Percentiles rank a stretch among this genome's conserved stretches.
These are phyloP conservation scores for Tachyglossus aculeatus DNA, from an alignment of 2,797 vertebrate genomes.

Conservation along the genomic window DNA sequence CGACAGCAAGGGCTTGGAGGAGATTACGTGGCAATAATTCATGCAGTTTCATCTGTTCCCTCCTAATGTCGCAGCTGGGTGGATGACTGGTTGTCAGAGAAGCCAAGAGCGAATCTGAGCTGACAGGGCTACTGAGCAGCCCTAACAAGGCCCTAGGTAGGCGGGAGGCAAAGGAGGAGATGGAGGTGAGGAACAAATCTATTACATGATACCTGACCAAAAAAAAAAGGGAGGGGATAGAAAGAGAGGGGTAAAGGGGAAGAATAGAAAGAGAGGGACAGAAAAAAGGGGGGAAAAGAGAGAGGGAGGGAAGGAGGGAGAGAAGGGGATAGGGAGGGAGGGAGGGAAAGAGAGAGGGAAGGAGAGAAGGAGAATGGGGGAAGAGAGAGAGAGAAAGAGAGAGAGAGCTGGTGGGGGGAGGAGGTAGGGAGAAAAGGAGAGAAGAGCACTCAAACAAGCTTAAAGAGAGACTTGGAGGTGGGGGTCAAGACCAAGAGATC, in stretches of 20 bases:
- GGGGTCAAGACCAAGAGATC: too few relatives aligned
- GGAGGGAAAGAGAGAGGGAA: not conserved
- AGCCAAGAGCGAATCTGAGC: not conserved
- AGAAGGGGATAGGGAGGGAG: not conserved
- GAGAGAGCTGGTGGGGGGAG: not conserved
- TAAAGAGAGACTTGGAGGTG: too few relatives aligned
- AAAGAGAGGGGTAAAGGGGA: too few relatives aligned
- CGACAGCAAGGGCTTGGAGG: not conserved
- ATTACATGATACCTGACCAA: too few relatives aligned
- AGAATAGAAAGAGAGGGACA: too few relatives aligned
- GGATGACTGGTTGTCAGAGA: not conserved
- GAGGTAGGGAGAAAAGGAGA: not conserved
- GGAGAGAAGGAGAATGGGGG: not conserved
- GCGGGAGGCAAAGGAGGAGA: not conserved
- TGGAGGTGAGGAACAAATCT: too few relatives aligned
- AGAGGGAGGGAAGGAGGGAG: too few relatives aligned
- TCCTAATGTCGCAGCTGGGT: not conserved
- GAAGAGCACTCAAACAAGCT: not conserved
- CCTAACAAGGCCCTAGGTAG: not conserved
- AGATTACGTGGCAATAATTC: not conserved
- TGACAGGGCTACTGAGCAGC: fast-evolving
- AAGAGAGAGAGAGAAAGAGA: not conserved
- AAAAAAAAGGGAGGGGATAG: too few relatives aligned
- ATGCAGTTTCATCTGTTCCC: not conserved
- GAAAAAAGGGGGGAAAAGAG: too few relatives aligned